Base-by-base conservation (phyloP, 1,140 invertebrate genomes). In the Zaprionus africanus region DNA sequence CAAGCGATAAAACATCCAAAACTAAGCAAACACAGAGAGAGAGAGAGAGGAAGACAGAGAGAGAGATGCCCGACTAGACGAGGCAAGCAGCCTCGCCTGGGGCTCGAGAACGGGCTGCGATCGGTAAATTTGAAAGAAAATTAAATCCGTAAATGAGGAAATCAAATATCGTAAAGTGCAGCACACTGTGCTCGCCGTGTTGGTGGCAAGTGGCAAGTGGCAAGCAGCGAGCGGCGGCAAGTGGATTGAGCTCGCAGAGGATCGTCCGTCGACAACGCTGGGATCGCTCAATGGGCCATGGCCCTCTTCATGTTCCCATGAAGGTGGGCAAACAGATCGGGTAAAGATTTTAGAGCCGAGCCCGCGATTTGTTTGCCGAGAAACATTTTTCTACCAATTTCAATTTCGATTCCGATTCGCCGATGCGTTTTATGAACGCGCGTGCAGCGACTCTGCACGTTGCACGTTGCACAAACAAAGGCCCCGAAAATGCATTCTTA, bases 131-230 rank as follows among this genome's bases (percentile, higher is more conserved):
- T 90, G 79, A 90, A 90, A 90, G 85, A 84, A 90, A 90, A 90
- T 90, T 90, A 90, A 90, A 90, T 90, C 85, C 85, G 85, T 90
- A 90, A 90, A 90, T 90, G 85, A 90, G 85, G 85, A 90, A 90
- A 90, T 90, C 85, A 90, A 90, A 90, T 90, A 90, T 90, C 85
- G 76, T 90, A 90, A 90, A 90, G 85, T 90, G 84, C 83, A 78
- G 15, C 41, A 38, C 41, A 46, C 83, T 77, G 82, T 68, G 67
- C 41, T 43, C 5, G 57, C 66, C 65, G 64, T 82, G 80, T 80
- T 87, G 83, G 83, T 88, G 83, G 84, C 84, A 83, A 69, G 76
- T 79, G 63, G 81, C 60, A 49, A 82, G 63, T 41, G 15, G 53
- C 64, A 62, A 57, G 13, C 59, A 15, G 49, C 49, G 41, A 61